Evolutionary conservation across 2,797 vertebrate species (phyloP).

Genomic region (Graptemys geographica): DNA sequence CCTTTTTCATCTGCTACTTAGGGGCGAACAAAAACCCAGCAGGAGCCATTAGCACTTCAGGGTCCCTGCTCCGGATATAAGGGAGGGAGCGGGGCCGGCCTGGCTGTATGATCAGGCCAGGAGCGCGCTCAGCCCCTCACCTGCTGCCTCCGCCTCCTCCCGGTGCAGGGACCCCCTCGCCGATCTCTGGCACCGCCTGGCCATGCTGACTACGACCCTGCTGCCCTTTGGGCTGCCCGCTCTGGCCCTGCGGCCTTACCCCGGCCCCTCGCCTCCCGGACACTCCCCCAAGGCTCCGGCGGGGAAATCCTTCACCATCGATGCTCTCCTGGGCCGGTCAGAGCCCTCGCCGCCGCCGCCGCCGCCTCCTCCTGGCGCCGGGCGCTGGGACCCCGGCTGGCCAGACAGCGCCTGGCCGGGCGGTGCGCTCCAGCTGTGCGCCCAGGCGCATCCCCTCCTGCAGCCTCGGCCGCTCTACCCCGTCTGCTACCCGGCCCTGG

Average conservation of each 20-base stretch:
- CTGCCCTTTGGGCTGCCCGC: background rate
- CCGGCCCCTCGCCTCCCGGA: background rate
- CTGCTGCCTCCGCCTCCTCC: background rate
- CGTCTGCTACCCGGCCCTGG: constrained; percentile 77
- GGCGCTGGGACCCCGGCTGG: background rate
- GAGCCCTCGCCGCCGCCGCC: constrained; percentile 43
- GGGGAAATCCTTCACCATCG: constrained; percentile 89
- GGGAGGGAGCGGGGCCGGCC: background rate
- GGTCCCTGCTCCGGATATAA: background rate
- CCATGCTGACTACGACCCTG: background rate
- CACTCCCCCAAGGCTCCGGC: constrained; percentile 55
- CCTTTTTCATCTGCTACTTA: background rate
- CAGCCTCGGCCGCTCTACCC: constrained; percentile 75
- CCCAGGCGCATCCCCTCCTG: background rate
- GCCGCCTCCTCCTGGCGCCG: background rate
- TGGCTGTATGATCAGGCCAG: background rate
- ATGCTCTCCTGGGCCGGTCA: constrained; percentile 85
- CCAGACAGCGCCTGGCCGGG: background rate
- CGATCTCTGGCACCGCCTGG: background rate
- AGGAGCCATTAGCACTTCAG: background rate
- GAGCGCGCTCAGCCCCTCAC: background rate
- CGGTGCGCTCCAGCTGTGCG: background rate
- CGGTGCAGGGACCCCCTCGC: background rate
- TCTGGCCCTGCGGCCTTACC: background rate
- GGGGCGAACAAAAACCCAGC: background rate